These are phyloP conservation scores for Ellobius talpinus DNA, from an alignment of 2,113 vertebrate genomes.

Conservation along the genomic window DNA sequence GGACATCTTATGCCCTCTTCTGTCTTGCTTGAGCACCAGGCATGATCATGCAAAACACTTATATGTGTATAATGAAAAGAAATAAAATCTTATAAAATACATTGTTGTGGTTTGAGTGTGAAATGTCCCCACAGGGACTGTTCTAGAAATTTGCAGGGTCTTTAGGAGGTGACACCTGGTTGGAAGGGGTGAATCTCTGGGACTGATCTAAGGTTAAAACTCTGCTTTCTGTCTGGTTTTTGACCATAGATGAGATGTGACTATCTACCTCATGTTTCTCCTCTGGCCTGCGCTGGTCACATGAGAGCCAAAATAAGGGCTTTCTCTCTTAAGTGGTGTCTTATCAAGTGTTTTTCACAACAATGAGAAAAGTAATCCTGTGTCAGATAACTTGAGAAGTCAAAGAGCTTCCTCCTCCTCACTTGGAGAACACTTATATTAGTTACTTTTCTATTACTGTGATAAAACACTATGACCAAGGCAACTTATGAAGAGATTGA, in stretches of 20 bases:
- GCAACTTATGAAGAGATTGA: not conserved
- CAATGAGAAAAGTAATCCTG: not conserved
- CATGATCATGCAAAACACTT: not conserved
- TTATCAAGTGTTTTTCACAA: not conserved
- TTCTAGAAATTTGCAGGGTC: not conserved
- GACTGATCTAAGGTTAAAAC: not conserved
- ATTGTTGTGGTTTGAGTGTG: not conserved
- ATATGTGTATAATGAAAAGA: not conserved
- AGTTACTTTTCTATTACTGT: not conserved
- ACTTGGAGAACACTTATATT: not conserved
- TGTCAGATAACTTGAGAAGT: not conserved
- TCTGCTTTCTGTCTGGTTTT: not conserved
- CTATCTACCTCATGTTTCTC: not conserved
- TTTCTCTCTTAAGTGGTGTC: not conserved
- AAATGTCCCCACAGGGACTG: not conserved
- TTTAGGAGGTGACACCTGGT: not conserved
- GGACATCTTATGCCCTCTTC: not conserved
- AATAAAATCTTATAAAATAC: not conserved
- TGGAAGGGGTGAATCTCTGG: not conserved
- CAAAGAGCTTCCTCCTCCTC: not conserved
- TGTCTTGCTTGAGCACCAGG: not conserved
- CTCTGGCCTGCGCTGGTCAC: not conserved
- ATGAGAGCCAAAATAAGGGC: not conserved
- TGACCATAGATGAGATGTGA: not conserved
- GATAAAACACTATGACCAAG: not conserved